Evolutionary conservation across 2,888 invertebrate species (phyloP).

Genomic region (Sinohyriopsis cumingii): DNA sequence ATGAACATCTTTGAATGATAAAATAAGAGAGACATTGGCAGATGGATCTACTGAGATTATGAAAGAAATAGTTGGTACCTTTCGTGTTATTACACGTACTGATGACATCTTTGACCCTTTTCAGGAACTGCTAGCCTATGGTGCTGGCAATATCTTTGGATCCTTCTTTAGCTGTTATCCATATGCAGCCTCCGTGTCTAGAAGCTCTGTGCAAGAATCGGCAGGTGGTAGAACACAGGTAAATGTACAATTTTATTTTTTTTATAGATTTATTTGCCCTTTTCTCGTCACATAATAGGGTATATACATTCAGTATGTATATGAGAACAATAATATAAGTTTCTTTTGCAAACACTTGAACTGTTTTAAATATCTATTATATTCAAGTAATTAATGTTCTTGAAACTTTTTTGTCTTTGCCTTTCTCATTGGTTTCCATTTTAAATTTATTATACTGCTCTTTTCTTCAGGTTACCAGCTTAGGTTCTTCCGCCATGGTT

Average conservation of each 20-base stretch:
- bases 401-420: no score
- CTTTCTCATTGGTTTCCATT: no score
- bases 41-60: background rate
- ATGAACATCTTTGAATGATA: no score
- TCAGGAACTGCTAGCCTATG: slow-evolving; percentile 67
- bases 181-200: slow-evolving; percentile 72
- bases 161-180: slow-evolving; percentile 72
- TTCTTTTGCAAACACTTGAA: no score
- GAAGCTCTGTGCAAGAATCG: slow-evolving; percentile 82
- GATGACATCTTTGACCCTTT: background rate
- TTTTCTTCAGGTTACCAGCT: slow-evolving; percentile 39
- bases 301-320: no score
- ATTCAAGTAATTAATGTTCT: no score
- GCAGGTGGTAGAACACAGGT: slow-evolving; percentile 85
- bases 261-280: no score
- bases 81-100: no score
- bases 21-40: background rate
- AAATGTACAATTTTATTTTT: background rate
- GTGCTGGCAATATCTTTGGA: slow-evolving; percentile 76
- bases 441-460: background rate
- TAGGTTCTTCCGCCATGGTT: slow-evolving; percentile 47
- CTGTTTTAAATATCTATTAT: no score
- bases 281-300: no score
- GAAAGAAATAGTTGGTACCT: background rate
- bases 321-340: no score